Percentiles rank a stretch among this genome's conserved stretches.
Evolutionary conservation across 2,888 invertebrate genomes (phyloP).

Genomic region (Cactoblastis cactorum): DNA sequence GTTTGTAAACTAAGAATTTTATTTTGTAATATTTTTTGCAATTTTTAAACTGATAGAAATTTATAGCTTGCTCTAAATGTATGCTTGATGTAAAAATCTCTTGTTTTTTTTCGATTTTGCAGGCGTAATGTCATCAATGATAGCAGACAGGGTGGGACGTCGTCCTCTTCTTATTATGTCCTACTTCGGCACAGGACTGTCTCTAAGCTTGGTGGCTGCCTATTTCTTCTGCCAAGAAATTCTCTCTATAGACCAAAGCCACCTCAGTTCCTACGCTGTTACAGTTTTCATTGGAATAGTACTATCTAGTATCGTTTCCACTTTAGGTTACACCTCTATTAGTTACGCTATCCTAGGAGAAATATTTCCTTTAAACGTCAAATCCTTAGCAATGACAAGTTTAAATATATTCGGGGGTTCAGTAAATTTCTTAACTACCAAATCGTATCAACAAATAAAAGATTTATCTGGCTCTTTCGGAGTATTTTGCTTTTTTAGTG

Average conservation of each 20-base stretch:
- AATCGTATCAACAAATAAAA: constrained; percentile 68
- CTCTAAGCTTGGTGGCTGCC: constrained; percentile 38
- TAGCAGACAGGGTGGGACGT: constrained; percentile 62
- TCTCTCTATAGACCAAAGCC: constrained; percentile 25
- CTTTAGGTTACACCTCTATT: constrained; percentile 69
- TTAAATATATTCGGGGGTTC: constrained; percentile 64
- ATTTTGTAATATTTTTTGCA: too few species aligned
- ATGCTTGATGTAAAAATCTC: too few species aligned
- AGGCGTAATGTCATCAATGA: constrained; percentile 52
- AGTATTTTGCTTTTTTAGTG: constrained; percentile 68
- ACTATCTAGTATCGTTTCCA: constrained; percentile 38
- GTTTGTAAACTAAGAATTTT: too few species aligned
- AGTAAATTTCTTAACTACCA: constrained; percentile 66
- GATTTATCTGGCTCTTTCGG: constrained; percentile 63
- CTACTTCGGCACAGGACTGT: constrained; percentile 43
- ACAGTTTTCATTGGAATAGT: constrained; percentile 65
- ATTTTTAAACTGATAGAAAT: too few species aligned
- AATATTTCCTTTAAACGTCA: constrained; percentile 77
- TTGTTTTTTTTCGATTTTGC: constrained; percentile 27
- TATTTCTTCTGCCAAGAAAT: constrained; percentile 57
- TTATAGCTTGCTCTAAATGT: too few species aligned
- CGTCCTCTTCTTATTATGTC: constrained; percentile 66
- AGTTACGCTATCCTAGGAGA: constrained; percentile 72
- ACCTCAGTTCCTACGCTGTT: constrained; percentile 41
- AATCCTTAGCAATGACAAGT: constrained; percentile 70